Evolutionary conservation across 2,113 vertebrate genomes (phyloP).

Genomic region (Calyptomena viridis): DNA sequence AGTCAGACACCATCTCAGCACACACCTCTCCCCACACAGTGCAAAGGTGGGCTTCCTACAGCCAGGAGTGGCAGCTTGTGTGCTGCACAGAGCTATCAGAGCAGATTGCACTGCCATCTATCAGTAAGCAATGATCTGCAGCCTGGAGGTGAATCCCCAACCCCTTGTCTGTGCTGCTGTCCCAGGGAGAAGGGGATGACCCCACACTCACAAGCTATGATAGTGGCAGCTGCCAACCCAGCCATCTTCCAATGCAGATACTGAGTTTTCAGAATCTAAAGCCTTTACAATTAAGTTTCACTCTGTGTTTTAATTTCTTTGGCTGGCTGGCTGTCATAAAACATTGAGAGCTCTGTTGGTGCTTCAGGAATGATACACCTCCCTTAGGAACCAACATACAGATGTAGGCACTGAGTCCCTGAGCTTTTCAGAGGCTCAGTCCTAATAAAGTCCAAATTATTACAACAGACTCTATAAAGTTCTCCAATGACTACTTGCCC

Average conservation of each 20-base stretch:
- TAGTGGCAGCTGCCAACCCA: background rate
- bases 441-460: background rate
- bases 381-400: background rate
- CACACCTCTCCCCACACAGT: background rate
- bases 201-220: rapidly evolving
- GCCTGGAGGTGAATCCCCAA: background rate
- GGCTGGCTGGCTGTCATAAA: background rate
- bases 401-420: rapidly evolving
- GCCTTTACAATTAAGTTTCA: background rate
- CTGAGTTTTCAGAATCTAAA: background rate
- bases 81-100: background rate
- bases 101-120: background rate
- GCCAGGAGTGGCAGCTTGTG: background rate
- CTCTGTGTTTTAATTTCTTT: background rate
- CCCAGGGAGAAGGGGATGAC: background rate
- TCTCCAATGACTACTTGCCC: background rate
- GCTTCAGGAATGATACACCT: background rate
- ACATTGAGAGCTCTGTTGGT: background rate
- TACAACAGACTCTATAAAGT: background rate
- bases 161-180: background rate
- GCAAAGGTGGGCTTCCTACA: background rate
- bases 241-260: background rate
- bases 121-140: background rate
- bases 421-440: background rate
- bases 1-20: background rate